Conservation (phyloP, 2,797 vertebrate species). For the Hypotaenidia okinawae region DNA sequence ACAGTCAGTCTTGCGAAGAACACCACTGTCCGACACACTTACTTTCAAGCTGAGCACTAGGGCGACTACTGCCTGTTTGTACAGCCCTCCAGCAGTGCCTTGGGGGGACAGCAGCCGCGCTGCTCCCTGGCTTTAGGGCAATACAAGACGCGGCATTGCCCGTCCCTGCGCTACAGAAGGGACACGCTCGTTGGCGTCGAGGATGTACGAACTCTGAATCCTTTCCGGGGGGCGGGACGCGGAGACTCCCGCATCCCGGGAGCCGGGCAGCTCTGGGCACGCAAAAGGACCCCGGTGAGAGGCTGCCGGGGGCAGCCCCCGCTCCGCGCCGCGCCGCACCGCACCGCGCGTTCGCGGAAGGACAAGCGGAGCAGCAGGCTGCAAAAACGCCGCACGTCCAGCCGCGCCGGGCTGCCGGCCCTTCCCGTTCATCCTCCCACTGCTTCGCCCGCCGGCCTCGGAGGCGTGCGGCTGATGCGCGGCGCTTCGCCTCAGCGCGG, state of each 20-base stretch:
- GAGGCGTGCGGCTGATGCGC: fast-evolving
- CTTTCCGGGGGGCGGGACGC: background rate
- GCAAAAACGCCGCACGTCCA: no score
- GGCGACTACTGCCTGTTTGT: fast-evolving
- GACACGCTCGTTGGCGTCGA: background rate
- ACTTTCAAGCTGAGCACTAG: background rate
- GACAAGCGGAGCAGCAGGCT: background rate
- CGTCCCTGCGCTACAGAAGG: background rate
- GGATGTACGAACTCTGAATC: background rate
- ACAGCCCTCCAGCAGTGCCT: background rate
- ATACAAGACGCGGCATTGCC: background rate
- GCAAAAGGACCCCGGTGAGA: background rate
- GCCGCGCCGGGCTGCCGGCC: fast-evolving
- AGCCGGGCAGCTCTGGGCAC: background rate
- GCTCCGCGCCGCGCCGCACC: no score
- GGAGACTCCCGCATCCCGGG: background rate
- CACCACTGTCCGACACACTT: background rate
- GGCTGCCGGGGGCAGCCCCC: background rate
- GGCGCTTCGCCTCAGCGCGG: fast-evolving
- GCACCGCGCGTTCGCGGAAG: background rate
- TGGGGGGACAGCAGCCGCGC: background rate
- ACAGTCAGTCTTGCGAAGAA: background rate
- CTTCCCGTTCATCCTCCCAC: fast-evolving
- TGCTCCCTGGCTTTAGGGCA: background rate
- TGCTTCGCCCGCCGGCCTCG: background rate